These are phyloP conservation scores for Myoxocephalus aenaeus DNA, from an alignment of 2,797 vertebrate genomes.

Conservation along the genomic window DNA sequence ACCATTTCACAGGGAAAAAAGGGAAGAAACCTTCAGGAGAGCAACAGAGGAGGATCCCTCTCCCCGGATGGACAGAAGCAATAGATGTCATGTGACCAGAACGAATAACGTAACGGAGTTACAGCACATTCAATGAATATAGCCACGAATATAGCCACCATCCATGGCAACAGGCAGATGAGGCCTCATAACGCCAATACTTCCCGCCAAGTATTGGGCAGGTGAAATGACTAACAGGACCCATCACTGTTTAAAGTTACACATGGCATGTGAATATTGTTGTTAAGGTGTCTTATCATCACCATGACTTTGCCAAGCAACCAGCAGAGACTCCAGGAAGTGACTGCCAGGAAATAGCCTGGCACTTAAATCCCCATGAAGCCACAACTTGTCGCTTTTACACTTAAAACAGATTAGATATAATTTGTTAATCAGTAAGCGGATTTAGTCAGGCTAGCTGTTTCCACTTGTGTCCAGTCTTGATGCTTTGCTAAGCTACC, in stretches of 20 bases:
- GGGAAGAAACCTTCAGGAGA: too few species aligned
- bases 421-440: neutral
- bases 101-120: too few species aligned
- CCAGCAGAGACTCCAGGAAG: constrained; percentile 1
- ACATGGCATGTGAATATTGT: neutral
- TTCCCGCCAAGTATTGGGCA: neutral
- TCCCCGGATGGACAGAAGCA: too few species aligned
- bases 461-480: neutral
- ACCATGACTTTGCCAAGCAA: neutral
- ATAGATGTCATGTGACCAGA: too few species aligned
- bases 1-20: too few species aligned
- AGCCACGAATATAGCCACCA: too few species aligned
- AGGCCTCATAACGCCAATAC: neutral
- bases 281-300: neutral
- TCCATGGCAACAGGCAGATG: too few species aligned
- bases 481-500: neutral
- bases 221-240: neutral
- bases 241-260: neutral
- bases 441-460: neutral
- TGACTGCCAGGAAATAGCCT: neutral
- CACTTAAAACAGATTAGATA: neutral
- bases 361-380: neutral
- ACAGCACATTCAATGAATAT: too few species aligned
- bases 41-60: too few species aligned
- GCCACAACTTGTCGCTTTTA: neutral